Percentiles rank a stretch among this genome's conserved stretches.
Evolutionary conservation across 37 sponge, comb jelly and placozoan species (phyloP).

Genomic region (Cladorhizidae sp.): DNA sequence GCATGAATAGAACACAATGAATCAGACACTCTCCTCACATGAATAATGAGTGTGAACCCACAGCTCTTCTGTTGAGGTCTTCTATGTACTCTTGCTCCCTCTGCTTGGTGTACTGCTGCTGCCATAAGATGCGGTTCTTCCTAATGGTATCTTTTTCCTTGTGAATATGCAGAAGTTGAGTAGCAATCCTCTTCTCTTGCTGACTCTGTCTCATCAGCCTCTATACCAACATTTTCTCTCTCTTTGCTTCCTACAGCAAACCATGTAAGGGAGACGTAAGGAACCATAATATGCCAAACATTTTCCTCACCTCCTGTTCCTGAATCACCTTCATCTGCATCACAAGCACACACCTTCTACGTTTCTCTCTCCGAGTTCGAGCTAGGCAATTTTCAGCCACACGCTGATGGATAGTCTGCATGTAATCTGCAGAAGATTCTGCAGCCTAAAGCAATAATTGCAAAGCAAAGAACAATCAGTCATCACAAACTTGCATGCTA

Average conservation of each 20-base stretch:
- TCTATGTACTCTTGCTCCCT: slow-evolving; percentile 79
- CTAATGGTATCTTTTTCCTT: slow-evolving; percentile 86
- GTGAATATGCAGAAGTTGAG: slow-evolving; percentile 92
- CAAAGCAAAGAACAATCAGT: background rate
- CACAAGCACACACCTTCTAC: slow-evolving; percentile 80
- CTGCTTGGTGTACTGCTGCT: slow-evolving; percentile 86
- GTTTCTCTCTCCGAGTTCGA: slow-evolving; percentile 83
- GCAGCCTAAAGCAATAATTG: background rate
- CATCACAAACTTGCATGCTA: background rate
- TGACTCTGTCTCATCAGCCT: slow-evolving; percentile 90
- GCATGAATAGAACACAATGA: background rate
- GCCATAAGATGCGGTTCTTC: slow-evolving; percentile 67
- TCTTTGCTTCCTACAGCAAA: slow-evolving; percentile 34
- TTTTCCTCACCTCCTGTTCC: slow-evolving; percentile 57
- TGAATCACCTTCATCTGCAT: slow-evolving; percentile 65
- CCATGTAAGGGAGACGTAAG: background rate
- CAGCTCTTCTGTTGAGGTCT: slow-evolving; percentile 83
- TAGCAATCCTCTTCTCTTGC: slow-evolving; percentile 89
- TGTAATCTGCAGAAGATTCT: slow-evolving; percentile 58
- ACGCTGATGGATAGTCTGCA: slow-evolving; percentile 64
- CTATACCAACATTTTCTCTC: slow-evolving; percentile 84
- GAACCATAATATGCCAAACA: background rate
- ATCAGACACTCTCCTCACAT: too few relatives aligned
- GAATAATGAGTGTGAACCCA: slow-evolving; percentile 5
- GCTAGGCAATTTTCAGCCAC: slow-evolving; percentile 53